These are phyloP conservation scores for Drosophila sp. DNA, from an alignment of 1,140 invertebrate genomes.

Conservation along the genomic window DNA sequence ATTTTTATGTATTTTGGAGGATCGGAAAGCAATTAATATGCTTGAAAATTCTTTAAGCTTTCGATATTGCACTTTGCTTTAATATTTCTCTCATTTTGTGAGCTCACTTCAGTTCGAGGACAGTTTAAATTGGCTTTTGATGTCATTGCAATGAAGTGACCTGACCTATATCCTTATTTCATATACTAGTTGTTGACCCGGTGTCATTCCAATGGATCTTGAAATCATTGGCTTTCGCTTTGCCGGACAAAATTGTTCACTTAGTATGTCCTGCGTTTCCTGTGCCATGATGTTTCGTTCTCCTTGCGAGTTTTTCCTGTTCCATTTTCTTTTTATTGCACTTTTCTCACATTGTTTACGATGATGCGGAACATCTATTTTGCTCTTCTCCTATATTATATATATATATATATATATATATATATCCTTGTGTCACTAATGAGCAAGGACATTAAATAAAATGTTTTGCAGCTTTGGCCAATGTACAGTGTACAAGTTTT, in stretches of 20 bases:
- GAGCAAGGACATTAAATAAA: constrained; percentile 73
- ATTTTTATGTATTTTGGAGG: too few relatives aligned
- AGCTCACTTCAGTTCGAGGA: too few relatives aligned
- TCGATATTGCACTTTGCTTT: neutral
- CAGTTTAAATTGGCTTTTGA: too few relatives aligned
- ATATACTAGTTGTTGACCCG: neutral
- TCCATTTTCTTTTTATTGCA: neutral
- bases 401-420: too few relatives aligned
- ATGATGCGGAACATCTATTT: constrained; percentile 38
- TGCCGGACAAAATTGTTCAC: neutral
- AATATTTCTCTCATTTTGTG: too few relatives aligned
- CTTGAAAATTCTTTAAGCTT: neutral
- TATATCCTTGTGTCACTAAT: constrained; percentile 47
- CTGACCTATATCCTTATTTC: neutral
- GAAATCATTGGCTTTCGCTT: neutral
- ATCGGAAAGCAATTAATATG: neutral
- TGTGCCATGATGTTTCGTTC: neutral
- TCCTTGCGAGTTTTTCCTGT: neutral
- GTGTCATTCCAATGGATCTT: neutral
- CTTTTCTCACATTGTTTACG: constrained; percentile 37
- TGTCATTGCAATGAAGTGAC: neutral
- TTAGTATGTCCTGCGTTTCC: neutral
- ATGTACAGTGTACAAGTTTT: constrained; percentile 4
- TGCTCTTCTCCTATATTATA: constrained; percentile 7
- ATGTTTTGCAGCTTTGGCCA: constrained; percentile 18